Evolutionary conservation across 2,888 invertebrate genomes (phyloP).

Genomic region (Prosapia bicincta): DNA sequence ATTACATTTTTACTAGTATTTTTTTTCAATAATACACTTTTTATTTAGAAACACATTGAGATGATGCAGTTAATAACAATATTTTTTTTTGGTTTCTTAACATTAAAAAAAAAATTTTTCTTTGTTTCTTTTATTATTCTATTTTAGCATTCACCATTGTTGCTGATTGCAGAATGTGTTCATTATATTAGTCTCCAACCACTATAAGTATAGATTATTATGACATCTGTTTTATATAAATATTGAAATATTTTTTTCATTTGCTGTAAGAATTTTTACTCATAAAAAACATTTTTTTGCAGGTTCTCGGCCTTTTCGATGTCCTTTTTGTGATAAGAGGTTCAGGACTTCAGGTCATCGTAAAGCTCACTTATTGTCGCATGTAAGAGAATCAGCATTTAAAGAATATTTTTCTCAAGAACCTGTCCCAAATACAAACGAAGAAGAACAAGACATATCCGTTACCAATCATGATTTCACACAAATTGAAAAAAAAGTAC

Average conservation of each 20-base stretch:
- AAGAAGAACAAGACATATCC: neutral
- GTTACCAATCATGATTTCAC: neutral
- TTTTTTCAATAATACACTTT: too few species aligned
- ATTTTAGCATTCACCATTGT: too few species aligned
- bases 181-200: too few species aligned
- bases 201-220: neutral
- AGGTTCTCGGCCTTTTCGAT: slow-evolving; percentile 59
- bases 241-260: slow-evolving; percentile 6
- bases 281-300: slow-evolving; percentile 28
- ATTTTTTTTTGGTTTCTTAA: too few species aligned
- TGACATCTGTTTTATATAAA: neutral
- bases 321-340: slow-evolving; percentile 56
- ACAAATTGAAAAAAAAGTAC: neutral
- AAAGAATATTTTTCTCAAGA: neutral
- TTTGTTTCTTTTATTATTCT: too few species aligned
- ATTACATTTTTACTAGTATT: too few species aligned
- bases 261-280: neutral
- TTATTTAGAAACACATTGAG: too few species aligned
- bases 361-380: slow-evolving; percentile 57
- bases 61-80: too few species aligned
- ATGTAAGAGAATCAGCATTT: slow-evolving; percentile 41
- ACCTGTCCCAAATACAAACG: neutral
- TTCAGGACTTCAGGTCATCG: slow-evolving; percentile 66
- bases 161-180: too few species aligned
- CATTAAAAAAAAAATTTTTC: too few species aligned